phyloP scores from a whole-genome alignment of 2,113 vertebrate genomes.

The Lichenostomus cassidix region DNA sequence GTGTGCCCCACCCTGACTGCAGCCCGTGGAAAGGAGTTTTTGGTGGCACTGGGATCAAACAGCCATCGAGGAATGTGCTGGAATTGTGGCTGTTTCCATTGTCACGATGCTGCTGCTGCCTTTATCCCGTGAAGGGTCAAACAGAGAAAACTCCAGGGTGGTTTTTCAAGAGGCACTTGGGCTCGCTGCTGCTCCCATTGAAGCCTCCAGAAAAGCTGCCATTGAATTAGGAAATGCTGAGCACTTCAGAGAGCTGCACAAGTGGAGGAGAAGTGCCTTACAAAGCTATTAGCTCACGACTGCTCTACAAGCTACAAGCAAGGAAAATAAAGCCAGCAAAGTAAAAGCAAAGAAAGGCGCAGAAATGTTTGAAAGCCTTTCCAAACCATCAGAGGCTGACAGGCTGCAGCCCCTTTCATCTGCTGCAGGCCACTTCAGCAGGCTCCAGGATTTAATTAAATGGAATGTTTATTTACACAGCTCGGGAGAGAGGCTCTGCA shows the following conservation, averaged over 20 bases:
- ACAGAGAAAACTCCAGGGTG: neutral
- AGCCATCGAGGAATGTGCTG: neutral
- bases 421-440: neutral
- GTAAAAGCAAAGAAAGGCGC: constrained; percentile 5
- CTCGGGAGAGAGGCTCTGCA: neutral
- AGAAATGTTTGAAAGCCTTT: constrained; percentile 31
- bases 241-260: constrained; percentile 7
- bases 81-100: neutral
- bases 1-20: neutral
- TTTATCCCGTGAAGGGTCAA: neutral
- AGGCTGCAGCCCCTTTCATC: constrained; percentile 10
- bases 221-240: neutral
- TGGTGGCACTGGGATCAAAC: neutral
- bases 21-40: neutral
- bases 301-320: neutral
- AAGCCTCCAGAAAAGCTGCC: neutral
- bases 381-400: neutral
- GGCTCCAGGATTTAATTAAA: neutral
- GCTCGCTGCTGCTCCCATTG: neutral
- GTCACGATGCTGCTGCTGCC: neutral
- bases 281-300: neutral
- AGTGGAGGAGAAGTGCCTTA: neutral
- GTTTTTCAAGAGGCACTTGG: constrained; percentile 17
- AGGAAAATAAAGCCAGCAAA: constrained; percentile 24
- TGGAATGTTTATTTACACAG: constrained; percentile 34